Base-by-base conservation (phyloP, 1,140 invertebrate species). In the Drosophila ogumai region DNA sequence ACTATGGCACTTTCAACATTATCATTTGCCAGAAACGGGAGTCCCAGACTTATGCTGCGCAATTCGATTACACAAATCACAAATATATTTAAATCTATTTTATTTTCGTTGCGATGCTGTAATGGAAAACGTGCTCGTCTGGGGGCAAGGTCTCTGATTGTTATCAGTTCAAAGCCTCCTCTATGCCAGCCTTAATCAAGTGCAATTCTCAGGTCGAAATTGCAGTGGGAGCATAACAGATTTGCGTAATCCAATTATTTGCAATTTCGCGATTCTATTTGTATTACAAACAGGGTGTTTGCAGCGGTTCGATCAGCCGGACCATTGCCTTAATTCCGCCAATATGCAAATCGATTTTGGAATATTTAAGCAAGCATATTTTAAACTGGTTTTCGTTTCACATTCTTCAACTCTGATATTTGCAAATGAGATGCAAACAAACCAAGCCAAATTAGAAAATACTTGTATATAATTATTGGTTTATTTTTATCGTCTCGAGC, bases 351-450 rank as follows among this genome's bases (percentile, higher is more conserved):
- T 78, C 25, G 13, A 31, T 25, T 31, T 34, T 43, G 55, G 73
- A 71, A 86, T 64, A 13, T 71, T 77, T 52, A 25, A 40, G 22
- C 17, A 74, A 55, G 56, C 64, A 61, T 81, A 85, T 75, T 86
- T 69, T 40, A 69, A 76, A 85, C 82, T 63, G 78, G 82, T 85
- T 66, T 46, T 19, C n/a, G 25, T 67, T 81, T 72, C 68, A 47
- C 82, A 81, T 86, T 72, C 56, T 68, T 86, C 66, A 82, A 87
- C 82, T 86, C 85, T 86, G 82, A 82, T 86, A 86, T 86, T 86
- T 86, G 52, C 52, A 59, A 64, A 79, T 79, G 46, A 86, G 25
- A 67, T 67, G 77, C 61, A 63, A 66, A 47, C 56, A 66, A 74
- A 56, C 25, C 56, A 15, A 60, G 59, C 52, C 38, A 75, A 8